Evolutionary conservation across 2,888 invertebrate species (phyloP).

Genomic region (Tipula helvola): DNA sequence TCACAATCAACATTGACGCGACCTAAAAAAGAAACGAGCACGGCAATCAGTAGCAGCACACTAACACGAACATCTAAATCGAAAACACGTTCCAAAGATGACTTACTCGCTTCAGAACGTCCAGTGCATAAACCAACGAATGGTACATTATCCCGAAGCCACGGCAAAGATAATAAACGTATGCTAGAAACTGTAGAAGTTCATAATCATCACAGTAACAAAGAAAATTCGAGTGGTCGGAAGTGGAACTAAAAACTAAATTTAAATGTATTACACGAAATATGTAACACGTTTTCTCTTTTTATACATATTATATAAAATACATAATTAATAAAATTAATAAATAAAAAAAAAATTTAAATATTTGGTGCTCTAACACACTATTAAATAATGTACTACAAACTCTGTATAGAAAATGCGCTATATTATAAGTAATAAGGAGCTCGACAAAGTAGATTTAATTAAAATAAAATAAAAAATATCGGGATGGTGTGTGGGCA

Average conservation of each 20-base stretch:
- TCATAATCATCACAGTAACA: neutral
- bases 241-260: slow-evolving; percentile 8
- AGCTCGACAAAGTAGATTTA: neutral
- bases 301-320: neutral
- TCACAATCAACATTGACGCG: neutral
- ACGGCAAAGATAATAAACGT: neutral
- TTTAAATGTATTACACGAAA: neutral
- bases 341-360: neutral
- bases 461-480: neutral
- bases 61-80: slow-evolving; percentile 19
- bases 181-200: neutral
- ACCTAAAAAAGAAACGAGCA: neutral
- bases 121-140: neutral
- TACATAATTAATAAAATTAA: neutral
- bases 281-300: neutral
- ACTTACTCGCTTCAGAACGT: slow-evolving; percentile 19
- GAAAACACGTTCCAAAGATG: slow-evolving; percentile 25
- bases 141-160: neutral
- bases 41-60: neutral
- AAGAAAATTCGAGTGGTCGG: slow-evolving; percentile 4
- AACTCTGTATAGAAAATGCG: neutral
- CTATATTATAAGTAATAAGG: neutral
- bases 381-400: neutral
- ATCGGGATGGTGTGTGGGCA: neutral
- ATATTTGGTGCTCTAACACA: slow-evolving; percentile 6